Evolutionary conservation across 1,140 invertebrate genomes (phyloP).

Genomic region (Apis mellifera): DNA sequence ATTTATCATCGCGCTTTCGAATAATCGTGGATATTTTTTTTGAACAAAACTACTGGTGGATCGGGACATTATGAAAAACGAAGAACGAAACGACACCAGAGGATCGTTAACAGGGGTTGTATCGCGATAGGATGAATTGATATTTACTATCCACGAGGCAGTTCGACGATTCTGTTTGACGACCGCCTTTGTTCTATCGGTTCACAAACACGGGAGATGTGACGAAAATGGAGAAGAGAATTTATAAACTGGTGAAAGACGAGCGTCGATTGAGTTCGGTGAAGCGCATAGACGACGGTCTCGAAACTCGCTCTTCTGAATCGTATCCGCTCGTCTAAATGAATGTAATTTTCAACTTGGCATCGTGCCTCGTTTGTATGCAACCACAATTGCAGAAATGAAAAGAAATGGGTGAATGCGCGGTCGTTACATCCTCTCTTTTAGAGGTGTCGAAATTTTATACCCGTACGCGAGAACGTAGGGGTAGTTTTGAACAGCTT

Average conservation of each 20-base stretch:
- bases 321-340: constrained; percentile 10
- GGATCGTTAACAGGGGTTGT: background rate
- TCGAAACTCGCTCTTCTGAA: background rate
- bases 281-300: constrained; percentile 8
- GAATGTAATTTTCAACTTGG: constrained; percentile 48
- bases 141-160: constrained; percentile 3
- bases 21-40: no score
- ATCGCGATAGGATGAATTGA: background rate
- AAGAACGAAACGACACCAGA: background rate
- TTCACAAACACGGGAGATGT: background rate
- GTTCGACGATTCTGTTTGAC: constrained; percentile 3
- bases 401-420: background rate
- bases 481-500: background rate
- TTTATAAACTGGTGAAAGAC: constrained; percentile 21
- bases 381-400: background rate
- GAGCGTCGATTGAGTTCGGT: background rate
- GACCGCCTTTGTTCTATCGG: constrained; percentile 4
- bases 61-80: background rate
- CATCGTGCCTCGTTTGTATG: constrained; percentile 35
- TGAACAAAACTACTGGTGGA: no score
- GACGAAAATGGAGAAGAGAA: background rate
- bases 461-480: background rate
- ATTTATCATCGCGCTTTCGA: no score
- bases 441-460: constrained; percentile 21
- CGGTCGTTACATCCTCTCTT: background rate